Conservation (phyloP, 2,113 vertebrate genomes). For the Callipepla californica region DNA sequence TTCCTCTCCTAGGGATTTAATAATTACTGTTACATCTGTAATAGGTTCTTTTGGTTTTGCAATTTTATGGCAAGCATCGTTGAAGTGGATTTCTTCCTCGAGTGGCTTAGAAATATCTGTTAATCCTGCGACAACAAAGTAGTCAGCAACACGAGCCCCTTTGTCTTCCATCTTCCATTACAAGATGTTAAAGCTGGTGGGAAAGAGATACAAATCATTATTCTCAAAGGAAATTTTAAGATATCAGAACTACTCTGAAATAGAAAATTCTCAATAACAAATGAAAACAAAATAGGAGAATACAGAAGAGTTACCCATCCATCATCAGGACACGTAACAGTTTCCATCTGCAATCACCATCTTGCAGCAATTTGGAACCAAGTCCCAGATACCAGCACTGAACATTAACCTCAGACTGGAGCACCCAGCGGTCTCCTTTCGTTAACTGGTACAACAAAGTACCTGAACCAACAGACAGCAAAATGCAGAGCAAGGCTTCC, state of each 20-base stretch:
- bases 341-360: background rate
- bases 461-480: background rate
- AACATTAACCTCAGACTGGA: background rate
- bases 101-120: slow-evolving; percentile 93
- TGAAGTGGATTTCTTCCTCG: slow-evolving; percentile 94
- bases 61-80: slow-evolving; percentile 89
- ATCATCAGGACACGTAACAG: background rate
- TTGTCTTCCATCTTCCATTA: slow-evolving; percentile 98
- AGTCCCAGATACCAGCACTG: background rate
- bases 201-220: background rate
- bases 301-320: background rate
- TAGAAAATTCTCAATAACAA: background rate
- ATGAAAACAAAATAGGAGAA: background rate
- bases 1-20: slow-evolving; percentile 94
- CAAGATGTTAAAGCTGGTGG: slow-evolving; percentile 75
- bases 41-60: slow-evolving; percentile 93
- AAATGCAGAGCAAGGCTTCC: background rate
- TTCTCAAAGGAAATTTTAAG: background rate
- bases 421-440: background rate
- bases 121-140: slow-evolving; percentile 97
- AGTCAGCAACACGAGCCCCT: slow-evolving; percentile 97
- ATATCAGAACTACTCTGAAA: background rate
- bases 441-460: background rate
- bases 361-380: background rate
- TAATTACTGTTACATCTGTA: slow-evolving; percentile 94